Base-by-base conservation (phyloP, 2,888 invertebrate species). In the Agonum fuliginosum region DNA sequence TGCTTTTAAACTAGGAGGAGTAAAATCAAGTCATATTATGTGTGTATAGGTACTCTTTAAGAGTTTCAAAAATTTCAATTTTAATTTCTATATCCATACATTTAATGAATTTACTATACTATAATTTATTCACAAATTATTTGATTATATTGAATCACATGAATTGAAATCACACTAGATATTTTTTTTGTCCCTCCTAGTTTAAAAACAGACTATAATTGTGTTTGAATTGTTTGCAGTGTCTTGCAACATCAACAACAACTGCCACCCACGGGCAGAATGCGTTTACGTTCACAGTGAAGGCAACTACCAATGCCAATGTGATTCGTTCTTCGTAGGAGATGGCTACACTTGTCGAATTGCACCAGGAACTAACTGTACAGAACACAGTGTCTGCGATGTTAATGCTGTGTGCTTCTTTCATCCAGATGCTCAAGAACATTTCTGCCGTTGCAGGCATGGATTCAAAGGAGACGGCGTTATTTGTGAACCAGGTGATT, bases 391-490 rank as follows among this genome's bases (percentile, higher is more conserved):
- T 78, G 89, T 91, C 37, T 97, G 97, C 83, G 93, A 93, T 79
- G 85, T 87, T 0, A 92, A 94, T 83, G 95, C 96, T 22, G 89
- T 89, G 54, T 97, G 97, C 85, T 87, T 90, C 24, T 93, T 91
- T 81, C 93, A 94, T 80, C 91, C 91, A 27, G 86, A 89, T 24
- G 88, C 91, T 5, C 91, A 92, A 54, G 92, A 91, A 78, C 90
- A 90, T 0, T 85, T 90, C 41, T 97, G 97, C 85, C 90, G 93
- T 78, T 98, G 98, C 86, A 91, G 92, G 81, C 86, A 90, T 0
- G 96, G 96, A 43, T 97, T 91, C 87, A 90, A 91, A 78, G 97
- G 97, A 71, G 94, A 96, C 84, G 97, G 97, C 10, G 90, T 90
- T 80, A 87, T 86, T n/a, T 97, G 97, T 86, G 88, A 89, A 79